Base-by-base conservation (phyloP, 2,888 invertebrate genomes). In the Marasmarcha lunaedactyla region DNA sequence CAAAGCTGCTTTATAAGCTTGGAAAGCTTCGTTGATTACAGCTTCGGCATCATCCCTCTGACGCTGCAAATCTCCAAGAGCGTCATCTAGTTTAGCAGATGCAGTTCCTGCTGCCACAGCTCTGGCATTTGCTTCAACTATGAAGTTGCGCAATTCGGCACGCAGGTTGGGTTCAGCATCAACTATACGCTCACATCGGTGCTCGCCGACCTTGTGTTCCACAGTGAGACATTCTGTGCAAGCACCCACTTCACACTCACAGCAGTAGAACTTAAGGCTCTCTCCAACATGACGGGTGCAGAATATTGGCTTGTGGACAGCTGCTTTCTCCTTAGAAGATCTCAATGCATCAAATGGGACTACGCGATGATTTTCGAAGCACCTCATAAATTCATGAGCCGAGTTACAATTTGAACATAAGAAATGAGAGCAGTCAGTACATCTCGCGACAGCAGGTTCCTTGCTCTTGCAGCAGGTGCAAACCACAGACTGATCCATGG, bases 401-500 rank as follows among this genome's bases (percentile, higher is more conserved):
- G 94, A 93, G 59, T 95, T 95, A 83, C 97, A 98, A 65, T 95
- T 94, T 46, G 92, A 89, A 77, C 97, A 97, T 37, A 98, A 85
- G 67, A 96, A 93, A 72, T 95, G 95, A 59, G 95, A 94, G 78
- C 97, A 98, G 68, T 97, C 96, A 54, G 92, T 92, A 79, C 97
- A 98, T 45, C 95, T 89, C 9, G 97, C 96, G 38, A 96, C 92
- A 11, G 97, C 97, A 56, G 92, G 90, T 78, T 97, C 96, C 79
- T 95, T 95, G 56, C 95, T 93, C 68, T 96, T 97, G 85, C 97
- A 98, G 48, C 96, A 95, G 40, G 96, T 95, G 79, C 97, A 97
- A 47, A 92, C 90, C 50, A 89, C 83, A 47, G 87, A 86, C 55
- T 86, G 86, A 57, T 91, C 90, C 64, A 92, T 89, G 39, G 92